A percentile compares a stretch with the other conserved stretches of the same genome.
Conservation (phyloP, 2,888 invertebrate genomes). For the Drosophila robusta region DNA sequence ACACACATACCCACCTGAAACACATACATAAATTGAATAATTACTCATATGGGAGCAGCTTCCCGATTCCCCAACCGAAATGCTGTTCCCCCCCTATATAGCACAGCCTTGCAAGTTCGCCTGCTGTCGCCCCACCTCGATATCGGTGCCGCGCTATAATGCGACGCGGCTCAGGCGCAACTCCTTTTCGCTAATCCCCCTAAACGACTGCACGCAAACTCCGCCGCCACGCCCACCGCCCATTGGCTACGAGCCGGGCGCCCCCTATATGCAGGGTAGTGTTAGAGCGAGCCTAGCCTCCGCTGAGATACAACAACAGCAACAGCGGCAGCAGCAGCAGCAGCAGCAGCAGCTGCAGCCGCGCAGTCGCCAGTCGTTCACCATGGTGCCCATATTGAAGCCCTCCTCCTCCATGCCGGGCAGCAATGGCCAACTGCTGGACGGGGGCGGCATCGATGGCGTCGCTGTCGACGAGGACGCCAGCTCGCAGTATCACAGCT, state of each 20-base stretch:
- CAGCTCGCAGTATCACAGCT: slow-evolving; percentile 73
- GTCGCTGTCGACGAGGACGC: slow-evolving; percentile 43
- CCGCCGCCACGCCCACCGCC: slow-evolving; percentile 83
- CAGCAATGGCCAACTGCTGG: slow-evolving; percentile 67
- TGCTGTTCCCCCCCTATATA: slow-evolving; percentile 85
- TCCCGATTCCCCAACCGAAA: slow-evolving; percentile 84
- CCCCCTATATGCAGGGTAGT: slow-evolving; percentile 31
- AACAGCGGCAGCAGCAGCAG: slow-evolving; percentile 36
- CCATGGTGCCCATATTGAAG: slow-evolving; percentile 83
- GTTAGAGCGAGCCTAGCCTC: slow-evolving; percentile 7
- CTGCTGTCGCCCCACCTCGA: slow-evolving; percentile 83
- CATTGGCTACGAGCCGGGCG: slow-evolving; percentile 58
- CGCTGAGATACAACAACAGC: slow-evolving; percentile 14
- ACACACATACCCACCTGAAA: slow-evolving; percentile 17
- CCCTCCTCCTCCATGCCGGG: slow-evolving; percentile 84
- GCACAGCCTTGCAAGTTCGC: slow-evolving; percentile 84
- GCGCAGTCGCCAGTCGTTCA: slow-evolving; percentile 75
- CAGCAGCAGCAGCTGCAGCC: slow-evolving; percentile 41
- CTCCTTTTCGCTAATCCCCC: slow-evolving; percentile 69
- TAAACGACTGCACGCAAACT: slow-evolving; percentile 65
- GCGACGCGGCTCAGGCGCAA: slow-evolving; percentile 56
- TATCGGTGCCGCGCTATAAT: slow-evolving; percentile 82
- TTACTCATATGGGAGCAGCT: slow-evolving; percentile 69
- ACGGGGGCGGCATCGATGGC: slow-evolving; percentile 54
- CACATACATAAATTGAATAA: slow-evolving; percentile 35